Evolutionary conservation across 2,113 vertebrate genomes (phyloP), one percentile per base, ranked within the genome.

Genomic region (Coreoperca whiteheadi): DNA sequence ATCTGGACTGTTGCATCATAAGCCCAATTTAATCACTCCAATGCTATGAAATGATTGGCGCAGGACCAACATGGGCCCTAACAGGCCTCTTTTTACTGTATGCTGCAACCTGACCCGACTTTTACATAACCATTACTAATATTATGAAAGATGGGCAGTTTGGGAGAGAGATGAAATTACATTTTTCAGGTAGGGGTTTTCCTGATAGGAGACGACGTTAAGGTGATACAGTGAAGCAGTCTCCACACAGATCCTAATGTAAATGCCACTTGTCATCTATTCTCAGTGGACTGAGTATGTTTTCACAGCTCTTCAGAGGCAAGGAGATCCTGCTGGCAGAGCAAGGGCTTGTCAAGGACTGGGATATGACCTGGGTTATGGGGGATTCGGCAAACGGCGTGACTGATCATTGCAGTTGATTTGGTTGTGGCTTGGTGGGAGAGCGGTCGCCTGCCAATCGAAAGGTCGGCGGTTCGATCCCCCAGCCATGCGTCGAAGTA

Each of bases 1-100:
- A 91, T 90, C 89, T 91, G 93, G 91, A 80, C 81, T 65, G 85
- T 92, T 93, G 87, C 91, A 92, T 93, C 92, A 93, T 90, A 92
- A 90, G 79, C 88, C 80, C 88, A 88, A 88, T 93, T 91, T 88
- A 93, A 94, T 94, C 92, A 86, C 88, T 85, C 60, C 75, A 61
- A 91, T 78, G 77, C 82, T 77, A 65, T 23, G 14, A 79, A 87
- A 87, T 50, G 75, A 83, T 74, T 76, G 61, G 63, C 79, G 71
- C 16, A 30, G 46, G 56, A 77, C 75, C 78, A 84, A 28, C 66
- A 6, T 18, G 15, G 51, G 34, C 50, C 34, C 66, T 69, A 74
- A 77, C 70, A 63, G 82, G 39, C 28, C 72, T 64, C 37, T 84
- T 64, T 79, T 81, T 69, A 77, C 72, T 48, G 59, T 74, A 64